A percentile compares a stretch with the other conserved stretches of the same genome.
Conservation (phyloP, 64 coral and sea anemone genomes). For the Stichodactyla mertensii region DNA sequence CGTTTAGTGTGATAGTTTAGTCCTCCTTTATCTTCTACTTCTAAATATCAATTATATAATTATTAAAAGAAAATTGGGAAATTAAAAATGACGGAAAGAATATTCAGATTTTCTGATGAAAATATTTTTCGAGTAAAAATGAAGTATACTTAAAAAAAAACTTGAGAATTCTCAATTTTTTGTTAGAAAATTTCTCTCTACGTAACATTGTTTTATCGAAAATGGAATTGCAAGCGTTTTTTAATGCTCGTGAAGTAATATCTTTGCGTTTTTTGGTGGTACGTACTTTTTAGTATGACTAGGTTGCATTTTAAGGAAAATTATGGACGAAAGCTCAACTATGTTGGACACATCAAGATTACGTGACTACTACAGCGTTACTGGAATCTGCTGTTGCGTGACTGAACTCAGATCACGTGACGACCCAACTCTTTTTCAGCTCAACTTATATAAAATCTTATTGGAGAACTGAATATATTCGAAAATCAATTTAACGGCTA, state of each 20-base stretch:
- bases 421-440: neutral
- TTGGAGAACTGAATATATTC: neutral
- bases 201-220: too few relatives aligned
- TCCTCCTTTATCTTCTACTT: neutral
- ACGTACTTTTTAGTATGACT: neutral
- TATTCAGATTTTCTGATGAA: neutral
- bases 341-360: neutral
- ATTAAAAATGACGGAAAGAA: neutral
- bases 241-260: neutral
- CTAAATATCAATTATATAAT: neutral
- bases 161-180: neutral
- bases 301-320: neutral
- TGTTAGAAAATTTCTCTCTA: too few relatives aligned
- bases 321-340: neutral
- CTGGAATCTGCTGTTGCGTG: neutral
- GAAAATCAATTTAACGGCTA: neutral
- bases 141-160: neutral
- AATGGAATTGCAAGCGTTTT: neutral
- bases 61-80: neutral
- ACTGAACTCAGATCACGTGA: neutral
- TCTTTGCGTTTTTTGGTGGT: neutral
- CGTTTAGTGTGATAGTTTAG: too few relatives aligned
- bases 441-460: slow-evolving; percentile 1
- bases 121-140: neutral
- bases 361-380: neutral